These are phyloP conservation scores for Eleutherodactylus coqui DNA, from an alignment of 2,797 vertebrate genomes.

Conservation along the genomic window DNA sequence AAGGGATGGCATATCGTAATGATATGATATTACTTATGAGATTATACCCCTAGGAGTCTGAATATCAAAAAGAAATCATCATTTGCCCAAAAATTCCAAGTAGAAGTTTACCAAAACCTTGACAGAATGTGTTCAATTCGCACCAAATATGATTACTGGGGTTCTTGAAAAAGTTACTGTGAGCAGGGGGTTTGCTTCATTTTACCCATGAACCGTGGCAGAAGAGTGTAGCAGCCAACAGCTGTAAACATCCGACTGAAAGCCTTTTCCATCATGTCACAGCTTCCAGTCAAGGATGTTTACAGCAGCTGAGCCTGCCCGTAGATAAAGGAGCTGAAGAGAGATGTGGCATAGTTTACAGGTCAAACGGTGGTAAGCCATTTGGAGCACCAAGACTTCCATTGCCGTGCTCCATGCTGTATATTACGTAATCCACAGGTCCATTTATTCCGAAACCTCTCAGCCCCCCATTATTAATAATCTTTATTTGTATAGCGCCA, in stretches of 20 bases:
- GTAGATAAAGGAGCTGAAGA: constrained; percentile 32
- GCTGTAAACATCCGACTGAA: constrained; percentile 99
- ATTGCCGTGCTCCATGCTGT: neutral
- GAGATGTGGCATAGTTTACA: neutral
- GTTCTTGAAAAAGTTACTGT: neutral
- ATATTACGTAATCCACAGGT: no score
- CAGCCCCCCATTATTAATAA: no score
- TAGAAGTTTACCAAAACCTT: no score
- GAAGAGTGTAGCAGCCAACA: constrained; percentile 84
- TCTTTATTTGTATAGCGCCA: no score
- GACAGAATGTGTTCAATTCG: neutral
- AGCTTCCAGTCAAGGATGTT: constrained; percentile 99
- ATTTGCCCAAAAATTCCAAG: neutral
- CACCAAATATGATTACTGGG: neutral
- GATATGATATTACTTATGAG: no score
- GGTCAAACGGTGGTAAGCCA: neutral
- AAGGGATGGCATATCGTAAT: no score
- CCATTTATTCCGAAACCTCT: neutral
- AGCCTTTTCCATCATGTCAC: constrained; percentile 83
- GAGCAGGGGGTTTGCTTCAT: neutral
- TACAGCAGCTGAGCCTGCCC: constrained; percentile 87
- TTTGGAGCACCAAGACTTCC: neutral
- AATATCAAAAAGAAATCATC: no score
- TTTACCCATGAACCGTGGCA: constrained; percentile 18
- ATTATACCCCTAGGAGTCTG: no score